A percentile compares a stretch with the other conserved stretches of the same genome.
phyloP scores from a whole-genome alignment of 2,888 invertebrate species.

The Tyria jacobaeae region DNA sequence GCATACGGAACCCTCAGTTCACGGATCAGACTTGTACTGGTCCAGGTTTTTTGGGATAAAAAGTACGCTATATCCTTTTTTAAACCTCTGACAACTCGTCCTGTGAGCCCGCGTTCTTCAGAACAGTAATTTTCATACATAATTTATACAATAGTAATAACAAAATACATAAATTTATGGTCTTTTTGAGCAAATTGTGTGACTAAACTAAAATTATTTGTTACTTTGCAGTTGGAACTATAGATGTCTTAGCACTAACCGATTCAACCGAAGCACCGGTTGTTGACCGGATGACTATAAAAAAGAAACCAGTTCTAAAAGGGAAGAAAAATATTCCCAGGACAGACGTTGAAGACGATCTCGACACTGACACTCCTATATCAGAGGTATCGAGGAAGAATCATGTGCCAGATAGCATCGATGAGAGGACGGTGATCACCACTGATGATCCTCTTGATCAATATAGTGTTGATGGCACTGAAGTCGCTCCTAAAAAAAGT shows the following conservation, averaged over 20 bases:
- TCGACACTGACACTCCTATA: slow-evolving; percentile 64
- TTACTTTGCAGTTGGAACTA: background rate
- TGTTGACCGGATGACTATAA: slow-evolving; percentile 6
- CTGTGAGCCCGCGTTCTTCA: no score
- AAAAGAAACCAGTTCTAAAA: slow-evolving; percentile 22
- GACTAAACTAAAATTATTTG: background rate
- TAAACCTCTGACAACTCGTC: no score
- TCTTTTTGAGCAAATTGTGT: background rate
- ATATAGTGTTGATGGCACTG: no score
- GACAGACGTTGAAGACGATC: slow-evolving; percentile 27
- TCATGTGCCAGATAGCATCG: background rate
- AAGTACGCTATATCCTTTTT: no score
- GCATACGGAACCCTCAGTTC: no score
- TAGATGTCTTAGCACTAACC: slow-evolving; percentile 2
- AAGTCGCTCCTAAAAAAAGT: background rate
- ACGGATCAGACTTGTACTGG: no score
- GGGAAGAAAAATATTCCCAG: slow-evolving; percentile 17
- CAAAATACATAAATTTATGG: background rate
- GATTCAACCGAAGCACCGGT: background rate
- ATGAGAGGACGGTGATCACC: background rate
- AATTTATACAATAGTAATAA: no score
- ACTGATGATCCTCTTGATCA: background rate
- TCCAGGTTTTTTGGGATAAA: no score
- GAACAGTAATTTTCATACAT: no score
- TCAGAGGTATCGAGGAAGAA: slow-evolving; percentile 45